Base-by-base conservation (phyloP, 1,140 invertebrate species). In the Heliconius melpomene region DNA sequence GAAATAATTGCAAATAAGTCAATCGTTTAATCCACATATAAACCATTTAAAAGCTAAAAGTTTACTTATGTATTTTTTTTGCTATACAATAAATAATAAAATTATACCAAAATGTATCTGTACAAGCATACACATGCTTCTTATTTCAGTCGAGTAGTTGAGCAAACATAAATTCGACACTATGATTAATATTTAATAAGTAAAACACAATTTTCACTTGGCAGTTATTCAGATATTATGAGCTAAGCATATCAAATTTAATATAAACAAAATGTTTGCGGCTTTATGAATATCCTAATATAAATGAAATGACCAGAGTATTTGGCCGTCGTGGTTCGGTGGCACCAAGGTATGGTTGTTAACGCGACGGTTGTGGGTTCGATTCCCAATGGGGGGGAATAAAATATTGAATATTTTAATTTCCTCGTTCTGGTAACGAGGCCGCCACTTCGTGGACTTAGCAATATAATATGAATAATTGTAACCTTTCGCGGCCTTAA, bases 121-220 rank as follows among this genome's bases (percentile, higher is more conserved):
- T 5, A 66, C 23, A 29, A 5, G 23, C 29, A 2, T 29, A 29
- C 23, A 26, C 60, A 29, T 16, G 29, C 7, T 7, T 11, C 60
- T 66, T 66, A 66, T 29, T 29, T 6, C 0, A 66, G 26, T 13
- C 29, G 60, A 29, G 2, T n/a, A n/a, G 16, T 26, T 9, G 57
- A n/a, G 57, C 57, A 66, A 66, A 66, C 57, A 66, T 66, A 29
- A 66, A 66, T 66, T 66, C 20, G 57, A 66, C 23, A 2, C 57
- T 66, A 1, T 13, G 57, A 13, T 60, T 60, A 26, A 16, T 29
- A 66, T 66, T 66, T 29, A 66, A 66, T 66, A 66, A 66, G 23
- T 29, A 16, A 26, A 29, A 29, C 60, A 66, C 0, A 23, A 66
- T 29, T 7, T 66, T 3, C 11, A 66, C 60, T 18, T 29, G 23